These are phyloP conservation scores for Cladorhizidae sp. DNA, from an alignment of 37 sponge, comb jelly and placozoan genomes.

Conservation along the genomic window DNA sequence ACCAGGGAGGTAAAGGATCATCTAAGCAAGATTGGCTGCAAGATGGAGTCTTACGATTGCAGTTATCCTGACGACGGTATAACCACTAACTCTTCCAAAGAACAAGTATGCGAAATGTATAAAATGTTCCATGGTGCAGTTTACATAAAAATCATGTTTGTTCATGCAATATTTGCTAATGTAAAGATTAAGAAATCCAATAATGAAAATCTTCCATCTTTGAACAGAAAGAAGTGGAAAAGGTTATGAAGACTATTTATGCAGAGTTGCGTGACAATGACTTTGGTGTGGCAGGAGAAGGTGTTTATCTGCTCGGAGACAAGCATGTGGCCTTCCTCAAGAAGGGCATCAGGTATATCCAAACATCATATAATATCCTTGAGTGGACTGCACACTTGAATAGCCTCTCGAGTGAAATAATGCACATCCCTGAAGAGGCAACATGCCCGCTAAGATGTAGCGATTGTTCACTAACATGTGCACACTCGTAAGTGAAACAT, in stretches of 20 bases:
- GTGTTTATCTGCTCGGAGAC: conserved; percentile 15
- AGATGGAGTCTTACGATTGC: background rate
- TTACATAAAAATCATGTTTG: background rate
- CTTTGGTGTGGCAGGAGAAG: background rate
- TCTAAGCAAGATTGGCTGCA: too few relatives aligned
- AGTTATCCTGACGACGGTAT: conserved; percentile 4
- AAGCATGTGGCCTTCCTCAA: conserved; percentile 42
- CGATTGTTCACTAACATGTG: too few relatives aligned
- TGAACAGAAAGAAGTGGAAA: conserved; percentile 7
- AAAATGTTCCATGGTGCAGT: background rate
- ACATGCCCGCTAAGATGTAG: too few relatives aligned
- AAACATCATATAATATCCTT: background rate
- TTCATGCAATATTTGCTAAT: background rate
- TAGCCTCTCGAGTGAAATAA: too few relatives aligned
- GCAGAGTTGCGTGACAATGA: background rate
- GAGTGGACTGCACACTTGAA: too few relatives aligned
- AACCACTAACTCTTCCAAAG: conserved; percentile 12
- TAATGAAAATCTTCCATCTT: background rate
- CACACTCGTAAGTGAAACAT: too few relatives aligned
- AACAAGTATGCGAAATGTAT: background rate
- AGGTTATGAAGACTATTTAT: background rate
- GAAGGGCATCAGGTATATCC: conserved; percentile 23
- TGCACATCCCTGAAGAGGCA: too few relatives aligned
- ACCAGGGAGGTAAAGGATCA: too few relatives aligned
- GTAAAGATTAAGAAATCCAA: background rate